Base-by-base conservation (phyloP, 1,140 invertebrate genomes). In the Procambarus virginalis region DNA sequence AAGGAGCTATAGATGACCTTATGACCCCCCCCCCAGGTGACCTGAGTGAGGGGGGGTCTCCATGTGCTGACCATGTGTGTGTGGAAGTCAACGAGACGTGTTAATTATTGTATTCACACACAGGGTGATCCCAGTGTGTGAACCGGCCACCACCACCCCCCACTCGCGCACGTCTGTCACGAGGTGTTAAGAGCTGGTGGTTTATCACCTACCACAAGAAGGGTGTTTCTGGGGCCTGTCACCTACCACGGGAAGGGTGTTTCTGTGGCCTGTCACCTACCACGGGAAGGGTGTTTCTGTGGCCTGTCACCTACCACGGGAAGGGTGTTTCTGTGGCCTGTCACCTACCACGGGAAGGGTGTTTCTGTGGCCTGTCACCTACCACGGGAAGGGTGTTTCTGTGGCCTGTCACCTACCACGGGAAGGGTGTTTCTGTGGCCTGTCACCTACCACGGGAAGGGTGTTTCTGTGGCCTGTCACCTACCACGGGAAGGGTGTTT, bases 31-130 rank as follows among this genome's bases (percentile, higher is more conserved):
- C 34, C 1, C 34, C 34, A 34, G 3, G 12, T 68, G 64, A 68
- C 45, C 77, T 78, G 77, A 78, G 46, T 12, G 6, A 8, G 34
- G 34, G 6, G 55, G 55, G 12, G 55, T 12, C 14, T 49, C 49
- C 78, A 55, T 22, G 49, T 80, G 78, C 6, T 55, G 49, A 58
- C 78, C 78, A 80, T 80, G 78, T 80, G 51, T 55, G 51, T 55
- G 78, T 80, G 49, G 78, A 80, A 20, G 49, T 34, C 78, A 58
- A 48, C 49, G 46, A 78, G 46, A 20, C 45, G 17, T 22, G 51
- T 49, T 46, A 80, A 80, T 80, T 80, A 80, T 49, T 55, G 17
- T 80, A 49, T 80, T 34, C 58, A 80, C 78, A 80, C 55, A 80
- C 78, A 80, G 49, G 78, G 58, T 10, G 78, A 80, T 55, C 49